A percentile compares a stretch with the other conserved stretches of the same genome.
Evolutionary conservation across 2,113 vertebrate species (phyloP).

Genomic region (Guaruba guarouba): DNA sequence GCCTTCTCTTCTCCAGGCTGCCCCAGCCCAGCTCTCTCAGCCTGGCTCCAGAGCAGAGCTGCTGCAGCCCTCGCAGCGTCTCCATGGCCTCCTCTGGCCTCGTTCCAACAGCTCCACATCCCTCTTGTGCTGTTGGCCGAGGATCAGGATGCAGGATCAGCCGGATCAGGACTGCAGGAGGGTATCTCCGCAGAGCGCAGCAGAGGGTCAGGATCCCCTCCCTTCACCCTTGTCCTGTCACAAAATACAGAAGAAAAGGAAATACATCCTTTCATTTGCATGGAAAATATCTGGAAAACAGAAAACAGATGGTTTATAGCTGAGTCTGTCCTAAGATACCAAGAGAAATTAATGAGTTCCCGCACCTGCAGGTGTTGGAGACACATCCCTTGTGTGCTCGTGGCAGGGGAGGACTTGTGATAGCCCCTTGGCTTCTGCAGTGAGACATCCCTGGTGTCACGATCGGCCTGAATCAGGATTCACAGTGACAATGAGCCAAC

Average conservation of each 20-base stretch:
- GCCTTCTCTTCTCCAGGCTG: no score
- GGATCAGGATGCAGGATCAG: no score
- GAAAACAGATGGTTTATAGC: neutral
- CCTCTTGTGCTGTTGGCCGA: no score
- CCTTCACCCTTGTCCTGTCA: neutral
- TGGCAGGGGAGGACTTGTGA: no score
- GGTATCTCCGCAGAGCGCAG: neutral
- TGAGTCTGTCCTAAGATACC: neutral
- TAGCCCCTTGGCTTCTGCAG: neutral
- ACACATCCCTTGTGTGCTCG: fast-evolving
- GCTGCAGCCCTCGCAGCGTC: no score
- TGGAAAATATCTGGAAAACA: neutral
- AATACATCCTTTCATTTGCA: neutral
- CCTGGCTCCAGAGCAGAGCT: no score
- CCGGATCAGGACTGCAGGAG: neutral
- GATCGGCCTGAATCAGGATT: neutral
- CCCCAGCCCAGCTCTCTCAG: no score
- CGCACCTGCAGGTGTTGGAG: neutral
- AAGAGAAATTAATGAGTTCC: neutral
- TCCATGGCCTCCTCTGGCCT: no score
- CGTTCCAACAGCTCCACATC: no score
- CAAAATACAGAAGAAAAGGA: neutral
- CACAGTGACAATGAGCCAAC: fast-evolving
- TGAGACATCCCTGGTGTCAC: neutral
- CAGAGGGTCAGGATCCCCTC: neutral